Base-by-base conservation (phyloP, 2,113 vertebrate species). In the Vanacampus margaritifer region DNA sequence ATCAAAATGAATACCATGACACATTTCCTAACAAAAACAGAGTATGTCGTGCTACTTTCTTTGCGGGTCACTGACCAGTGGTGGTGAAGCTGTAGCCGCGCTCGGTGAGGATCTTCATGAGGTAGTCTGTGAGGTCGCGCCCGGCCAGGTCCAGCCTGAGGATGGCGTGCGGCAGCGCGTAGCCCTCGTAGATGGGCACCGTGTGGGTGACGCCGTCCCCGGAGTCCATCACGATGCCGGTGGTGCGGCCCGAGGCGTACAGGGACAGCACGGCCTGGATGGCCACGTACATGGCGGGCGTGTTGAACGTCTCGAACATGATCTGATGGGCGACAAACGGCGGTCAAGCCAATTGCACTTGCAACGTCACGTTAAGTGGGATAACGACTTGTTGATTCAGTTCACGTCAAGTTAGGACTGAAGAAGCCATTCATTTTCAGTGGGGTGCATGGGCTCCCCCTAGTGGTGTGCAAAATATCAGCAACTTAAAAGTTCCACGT, bases 101-200 rank as follows among this genome's bases (percentile, higher is more conserved):
- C 89, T 96, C 94, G 0, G 94, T 96, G 76, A 96, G 91, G 85
- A 96, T 95, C 93, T 95, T 96, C 95, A 96, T 95, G 93, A 96
- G 92, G 91, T 96, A 95, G 92, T 96, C 95, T 0, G 95, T 96
- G 92, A 96, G 92, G 87, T 95, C 95, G 86, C 95, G 93, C 84
- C 95, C 95, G 61, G 95, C 95, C 93, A 96, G 91, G 79, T 95
- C 94, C 91, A 96, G 32, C 46, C 64, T 50, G 26, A 65, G 64
- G 64, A 65, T 65, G 28, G 64, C 64, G 48, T 65, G 64, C 1
- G 64, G 64, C 64, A 65, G 48, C 19, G 64, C 64, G 21, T 65
- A 65, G 21, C 64, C 64, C 46, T 65, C 64, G 48, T 65, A 65
- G 48, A 65, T 65, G 46, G 64, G 64, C 35, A 65, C 64, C 1